Evolutionary conservation across 2,113 vertebrate species (phyloP).

Genomic region (Mesoclemmys tuberculata): DNA sequence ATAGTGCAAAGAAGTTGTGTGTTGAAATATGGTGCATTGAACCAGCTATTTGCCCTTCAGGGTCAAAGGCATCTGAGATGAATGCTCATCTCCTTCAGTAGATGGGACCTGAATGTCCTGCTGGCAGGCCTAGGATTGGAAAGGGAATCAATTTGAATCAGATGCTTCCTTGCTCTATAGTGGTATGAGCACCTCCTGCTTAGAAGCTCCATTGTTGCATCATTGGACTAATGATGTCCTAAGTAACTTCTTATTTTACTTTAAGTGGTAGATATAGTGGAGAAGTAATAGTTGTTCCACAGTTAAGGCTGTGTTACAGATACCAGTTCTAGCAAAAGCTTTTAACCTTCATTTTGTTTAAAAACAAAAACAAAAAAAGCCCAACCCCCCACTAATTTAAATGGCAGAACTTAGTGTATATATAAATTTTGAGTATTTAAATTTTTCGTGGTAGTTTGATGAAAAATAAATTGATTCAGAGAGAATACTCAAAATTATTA

Average conservation of each 20-base stretch:
- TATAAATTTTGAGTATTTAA: background rate
- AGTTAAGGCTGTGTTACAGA: background rate
- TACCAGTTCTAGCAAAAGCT: background rate
- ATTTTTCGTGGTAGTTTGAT: background rate
- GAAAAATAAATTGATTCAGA: background rate
- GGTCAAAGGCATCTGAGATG: background rate
- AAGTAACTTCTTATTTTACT: background rate
- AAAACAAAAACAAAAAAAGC: background rate
- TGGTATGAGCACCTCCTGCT: background rate
- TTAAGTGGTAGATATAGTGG: background rate
- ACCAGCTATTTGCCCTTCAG: rapidly evolving
- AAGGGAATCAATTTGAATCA: background rate
- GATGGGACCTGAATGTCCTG: background rate
- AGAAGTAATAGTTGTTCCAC: too few species aligned
- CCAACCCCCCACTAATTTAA: background rate
- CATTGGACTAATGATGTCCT: background rate
- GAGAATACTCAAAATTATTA: background rate
- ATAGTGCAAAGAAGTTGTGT: background rate
- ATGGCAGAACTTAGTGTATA: background rate
- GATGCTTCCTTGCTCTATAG: background rate
- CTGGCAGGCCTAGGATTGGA: background rate
- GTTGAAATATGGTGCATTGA: background rate
- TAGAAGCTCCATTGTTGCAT: background rate
- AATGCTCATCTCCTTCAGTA: background rate
- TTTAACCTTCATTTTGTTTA: background rate